Base-by-base conservation (phyloP, 35 echinoderm and acorn worm species). In the Patiria miniata region DNA sequence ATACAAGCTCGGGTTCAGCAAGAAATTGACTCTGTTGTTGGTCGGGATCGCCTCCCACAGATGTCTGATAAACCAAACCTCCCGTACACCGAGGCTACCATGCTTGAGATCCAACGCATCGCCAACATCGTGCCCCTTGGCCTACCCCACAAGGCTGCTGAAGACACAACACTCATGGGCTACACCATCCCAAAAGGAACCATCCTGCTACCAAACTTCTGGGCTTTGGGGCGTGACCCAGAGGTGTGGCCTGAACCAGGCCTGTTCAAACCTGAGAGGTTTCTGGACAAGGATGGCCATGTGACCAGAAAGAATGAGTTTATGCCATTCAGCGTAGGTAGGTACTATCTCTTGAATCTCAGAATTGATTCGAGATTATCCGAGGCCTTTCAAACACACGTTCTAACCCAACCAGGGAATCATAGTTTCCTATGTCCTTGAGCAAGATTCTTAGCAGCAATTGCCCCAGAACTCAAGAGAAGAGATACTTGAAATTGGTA, bases 181-280 rank as follows among this genome's bases (percentile, higher is more conserved):
- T 68, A 83, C 60, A 81, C 78, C 23, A 89, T 97, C 39, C 90
- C 94, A 5, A 86, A 89, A 68, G 87, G 83, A 40, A 89, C 90
- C 3, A 93, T 85, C 50, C 15, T 97, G 26, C 81, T 97, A 7
- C 51, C 90, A 28, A 97, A 97, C 82, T 39, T 82, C 29, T 97
- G 90, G 90, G 86, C 86, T 18, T 81, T 87, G 57, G 69, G 89
- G 54, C 81, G 86, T 56, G 87, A 93, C 56, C 47, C 83, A 58
- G 55, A 76, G 2, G 51, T 87, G 8, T 97, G 92, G 85, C 54
- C 52, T 17, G 61, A 97, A 23, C 94, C 94, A 68, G 21, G 83
- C 23, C 39, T 81, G 39, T 97, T 87, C 82, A 85, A 86, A 51
- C 94, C 94, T 36, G 86, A 97, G 55, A 78, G 94, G 80, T 97